phyloP scores from a whole-genome alignment of 2,888 invertebrate species.

The Zaprionus lineosus region DNA sequence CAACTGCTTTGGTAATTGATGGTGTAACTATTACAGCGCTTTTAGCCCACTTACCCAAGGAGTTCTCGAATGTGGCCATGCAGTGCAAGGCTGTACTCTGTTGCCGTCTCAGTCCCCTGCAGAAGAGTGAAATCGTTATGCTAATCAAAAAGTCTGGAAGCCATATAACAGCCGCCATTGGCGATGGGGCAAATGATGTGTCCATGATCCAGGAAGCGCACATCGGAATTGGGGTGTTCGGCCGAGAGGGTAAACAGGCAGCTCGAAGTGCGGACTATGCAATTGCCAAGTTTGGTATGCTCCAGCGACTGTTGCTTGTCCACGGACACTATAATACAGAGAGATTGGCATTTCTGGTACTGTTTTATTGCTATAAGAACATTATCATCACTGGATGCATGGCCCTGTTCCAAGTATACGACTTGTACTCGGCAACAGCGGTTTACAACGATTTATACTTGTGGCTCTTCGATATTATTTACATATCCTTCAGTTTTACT shows the following conservation, averaged over 20 bases:
- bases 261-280: slow-evolving; percentile 92
- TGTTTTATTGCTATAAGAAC: slow-evolving; percentile 94
- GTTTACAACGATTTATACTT: slow-evolving; percentile 89
- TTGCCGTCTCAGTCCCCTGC: slow-evolving; percentile 93
- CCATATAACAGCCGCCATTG: slow-evolving; percentile 95
- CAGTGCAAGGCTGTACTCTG: slow-evolving; percentile 92
- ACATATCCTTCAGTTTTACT: slow-evolving; percentile 89
- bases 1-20: slow-evolving; percentile 88
- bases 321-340: slow-evolving; percentile 93
- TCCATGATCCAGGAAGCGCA: slow-evolving; percentile 99
- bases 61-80: slow-evolving; percentile 88
- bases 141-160: slow-evolving; percentile 85
- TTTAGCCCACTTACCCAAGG: slow-evolving; percentile 85
- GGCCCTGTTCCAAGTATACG: slow-evolving; percentile 84
- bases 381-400: slow-evolving; percentile 87
- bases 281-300: slow-evolving; percentile 90
- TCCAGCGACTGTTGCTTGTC: slow-evolving; percentile 88
- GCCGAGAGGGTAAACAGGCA: slow-evolving; percentile 87
- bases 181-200: slow-evolving; percentile 98
- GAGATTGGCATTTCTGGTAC: slow-evolving; percentile 88
- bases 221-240: slow-evolving; percentile 91
- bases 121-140: slow-evolving; percentile 94
- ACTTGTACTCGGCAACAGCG: slow-evolving; percentile 85
- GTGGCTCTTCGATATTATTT: slow-evolving; percentile 89
- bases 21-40: slow-evolving; percentile 88